Evolutionary conservation across 2,113 vertebrate species (phyloP), one percentile per base, ranked within the genome.

Genomic region (Pungitius pungitius): DNA sequence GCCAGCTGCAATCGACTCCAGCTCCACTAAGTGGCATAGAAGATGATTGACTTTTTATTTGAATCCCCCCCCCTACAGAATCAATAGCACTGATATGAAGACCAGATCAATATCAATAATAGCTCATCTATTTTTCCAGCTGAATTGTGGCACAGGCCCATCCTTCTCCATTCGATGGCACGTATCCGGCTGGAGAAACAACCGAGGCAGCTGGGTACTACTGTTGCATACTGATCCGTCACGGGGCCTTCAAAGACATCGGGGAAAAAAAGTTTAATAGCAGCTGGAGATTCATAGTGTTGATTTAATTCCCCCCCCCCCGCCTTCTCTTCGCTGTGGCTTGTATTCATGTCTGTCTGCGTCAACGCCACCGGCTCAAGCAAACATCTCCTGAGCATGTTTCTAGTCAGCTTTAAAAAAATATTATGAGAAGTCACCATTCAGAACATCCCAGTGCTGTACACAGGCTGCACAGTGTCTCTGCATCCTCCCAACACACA

Each of bases 91-190:
- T 86, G 77, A 88, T 84, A 62, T 78, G 74, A 77, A 66, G 73
- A 83, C 80, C 75, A 81, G 86, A 88, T 90, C 89, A 87, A 88
- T 89, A 88, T 77, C 78, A 87, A 86, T 88, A 89, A 80, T 71
- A 60, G 81, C 78, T 88, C 83, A 86, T 88, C 82, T 85, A 45
- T 81, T 88, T 52, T 75, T 68, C 58, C 64, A 64, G 57, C 80
- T 72, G 83, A 78, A 83, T 87, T 78, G 83, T 81, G 85, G 88
- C 6, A 75, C 75, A 85, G 70, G 73, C 52, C 85, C 65, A 84
- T 90, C 76, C 73, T 76, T 87, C 84, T 85, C 77, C 61, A 86
- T 86, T 87, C 78, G 67, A 18, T 33, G 30, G 75, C 75, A 82
- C 24, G 61, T 55, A 74, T 69, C 58, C 43, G 59, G 76, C 84